Evolutionary conservation across 2,797 vertebrate genomes (phyloP).

Genomic region (Distichodus sexfasciatus): DNA sequence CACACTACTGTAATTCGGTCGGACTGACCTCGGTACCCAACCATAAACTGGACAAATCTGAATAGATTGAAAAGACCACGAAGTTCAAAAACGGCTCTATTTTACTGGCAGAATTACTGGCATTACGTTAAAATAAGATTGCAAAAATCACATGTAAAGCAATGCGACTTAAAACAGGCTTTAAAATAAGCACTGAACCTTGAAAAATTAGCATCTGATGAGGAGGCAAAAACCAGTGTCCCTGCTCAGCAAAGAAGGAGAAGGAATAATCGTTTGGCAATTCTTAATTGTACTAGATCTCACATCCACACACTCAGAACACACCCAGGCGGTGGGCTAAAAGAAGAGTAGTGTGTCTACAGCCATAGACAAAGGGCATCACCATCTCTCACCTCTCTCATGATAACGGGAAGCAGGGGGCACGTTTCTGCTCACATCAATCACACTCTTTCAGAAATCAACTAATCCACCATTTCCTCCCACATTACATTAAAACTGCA

Average conservation of each 20-base stretch:
- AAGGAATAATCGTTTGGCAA: background rate
- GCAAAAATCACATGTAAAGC: background rate
- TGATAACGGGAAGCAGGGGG: slow-evolving; percentile 38
- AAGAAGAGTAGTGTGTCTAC: slow-evolving; percentile 24
- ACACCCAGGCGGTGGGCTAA: slow-evolving; percentile 15
- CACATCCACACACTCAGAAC: background rate
- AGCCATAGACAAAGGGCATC: slow-evolving; percentile 14
- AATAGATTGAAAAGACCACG: no score
- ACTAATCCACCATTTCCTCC: no score
- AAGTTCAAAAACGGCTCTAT: no score
- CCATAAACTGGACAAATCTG: no score
- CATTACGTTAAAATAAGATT: no score
- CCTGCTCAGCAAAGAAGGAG: background rate
- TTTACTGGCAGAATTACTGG: no score
- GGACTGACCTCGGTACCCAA: no score
- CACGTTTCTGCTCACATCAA: slow-evolving; percentile 28
- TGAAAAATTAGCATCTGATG: background rate
- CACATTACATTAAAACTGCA: no score
- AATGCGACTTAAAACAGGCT: background rate
- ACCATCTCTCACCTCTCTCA: slow-evolving; percentile 30
- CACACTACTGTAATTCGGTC: no score
- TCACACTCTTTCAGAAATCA: slow-evolving; percentile 30
- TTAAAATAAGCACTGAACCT: background rate
- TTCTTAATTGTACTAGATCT: slow-evolving; percentile 11
- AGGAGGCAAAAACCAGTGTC: background rate